phyloP scores from a whole-genome alignment of 2,113 vertebrate genomes.

The Himantopus leucocephalus region DNA sequence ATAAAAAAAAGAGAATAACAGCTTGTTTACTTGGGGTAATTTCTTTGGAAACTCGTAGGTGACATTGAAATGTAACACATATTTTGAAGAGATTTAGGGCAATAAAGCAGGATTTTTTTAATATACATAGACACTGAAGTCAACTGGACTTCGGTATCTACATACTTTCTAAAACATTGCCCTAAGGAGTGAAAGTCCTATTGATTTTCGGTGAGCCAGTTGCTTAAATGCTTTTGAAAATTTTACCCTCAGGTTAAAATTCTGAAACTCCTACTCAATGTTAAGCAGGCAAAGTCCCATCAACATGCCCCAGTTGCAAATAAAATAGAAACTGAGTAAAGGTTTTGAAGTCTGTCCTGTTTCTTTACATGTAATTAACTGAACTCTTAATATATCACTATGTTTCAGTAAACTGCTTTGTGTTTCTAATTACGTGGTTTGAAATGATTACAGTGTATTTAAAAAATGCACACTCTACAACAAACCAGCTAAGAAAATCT shows the following conservation, averaged over 20 bases:
- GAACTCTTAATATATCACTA: conserved; percentile 68
- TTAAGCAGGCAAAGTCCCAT: conserved; percentile 42
- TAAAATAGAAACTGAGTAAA: conserved; percentile 46
- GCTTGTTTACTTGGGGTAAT: not conserved
- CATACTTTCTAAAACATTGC: conserved; percentile 50
- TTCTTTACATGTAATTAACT: conserved; percentile 59
- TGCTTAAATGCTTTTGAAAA: conserved; percentile 57
- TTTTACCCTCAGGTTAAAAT: conserved; percentile 62
- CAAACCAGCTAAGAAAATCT: conserved; percentile 72
- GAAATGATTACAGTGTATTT: conserved; percentile 72
- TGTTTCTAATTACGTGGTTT: conserved; percentile 76
- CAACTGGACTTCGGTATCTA: not conserved
- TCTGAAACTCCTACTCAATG: conserved; percentile 56
- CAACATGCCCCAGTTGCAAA: conserved; percentile 33
- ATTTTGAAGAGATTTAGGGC: not conserved
- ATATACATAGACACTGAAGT: not conserved
- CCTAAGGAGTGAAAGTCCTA: conserved; percentile 41
- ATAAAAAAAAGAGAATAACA: not conserved
- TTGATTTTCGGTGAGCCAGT: conserved; percentile 48
- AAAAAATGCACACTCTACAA: conserved; percentile 73
- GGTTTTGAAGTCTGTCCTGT: conserved; percentile 62
- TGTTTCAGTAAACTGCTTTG: conserved; percentile 64
- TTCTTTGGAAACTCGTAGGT: not conserved
- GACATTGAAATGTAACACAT: not conserved
- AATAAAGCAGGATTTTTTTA: not conserved